Evolutionary conservation across 2,888 invertebrate genomes (phyloP), one percentile per base, ranked within the genome.

Genomic region (Dione juno): DNA sequence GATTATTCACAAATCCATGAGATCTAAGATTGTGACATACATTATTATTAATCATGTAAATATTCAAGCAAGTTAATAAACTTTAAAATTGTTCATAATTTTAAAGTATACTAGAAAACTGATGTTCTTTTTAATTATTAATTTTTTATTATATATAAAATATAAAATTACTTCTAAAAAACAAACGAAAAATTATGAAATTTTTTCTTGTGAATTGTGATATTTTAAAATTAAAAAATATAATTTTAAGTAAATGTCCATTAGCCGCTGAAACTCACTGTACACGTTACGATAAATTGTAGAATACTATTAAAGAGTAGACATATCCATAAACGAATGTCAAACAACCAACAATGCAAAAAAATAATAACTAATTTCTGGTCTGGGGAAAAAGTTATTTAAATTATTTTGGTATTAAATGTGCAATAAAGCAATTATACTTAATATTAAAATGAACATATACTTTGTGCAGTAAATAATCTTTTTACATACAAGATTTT

Each of bases 11-110:
- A 65, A 65, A 52, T 41, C 52, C 53, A 43, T 41, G 69, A 70
- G 69, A 70, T 70, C 69, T 52, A 59, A 70, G 52, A 59, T 70
- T 70, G 69, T 70, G 69, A 70, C 69, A 65, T 64, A 52, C 14
- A 65, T 65, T 52, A 14, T 13, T 43, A 61, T 61, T n/a, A 35
- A 35, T 57, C 43, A 19, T 9, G 13, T 45, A 45, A 61, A 45
- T 45, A 45, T 61, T 21, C 5, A 59, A 43, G n/a, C 21, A 10
- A 28, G n/a, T 28, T 28, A 13, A 35, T 8, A 19, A 54, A 35
- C 9, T n/a, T 53, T 7, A 28, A 53, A 53, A 53, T 14, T 21
- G 14, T 21, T 28, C 28, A 14, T 14, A 54, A 28, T 10, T 35
- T 35, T 28, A n/a, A 1, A 35, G 16, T 37, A 57, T 37, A 57